phyloP scores from a whole-genome alignment of 2,888 invertebrate species.

The Tolmerus cingulatus region DNA sequence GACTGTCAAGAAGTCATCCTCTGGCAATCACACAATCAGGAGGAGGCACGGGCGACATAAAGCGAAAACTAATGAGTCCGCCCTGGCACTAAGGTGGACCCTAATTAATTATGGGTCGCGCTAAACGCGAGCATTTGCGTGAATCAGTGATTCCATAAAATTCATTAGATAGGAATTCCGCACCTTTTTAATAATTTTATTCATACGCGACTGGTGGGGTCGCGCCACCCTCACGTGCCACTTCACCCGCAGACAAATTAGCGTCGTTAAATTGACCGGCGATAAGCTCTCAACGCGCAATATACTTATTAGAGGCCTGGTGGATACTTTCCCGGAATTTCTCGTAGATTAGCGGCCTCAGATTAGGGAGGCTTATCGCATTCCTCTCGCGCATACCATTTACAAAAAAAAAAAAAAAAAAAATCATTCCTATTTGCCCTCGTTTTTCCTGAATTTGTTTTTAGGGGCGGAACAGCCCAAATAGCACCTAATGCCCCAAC shows the following conservation, averaged over 20 bases:
- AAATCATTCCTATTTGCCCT: neutral
- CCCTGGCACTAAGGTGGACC: neutral
- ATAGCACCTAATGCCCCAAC: neutral
- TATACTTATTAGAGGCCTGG: conserved; percentile 22
- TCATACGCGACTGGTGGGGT: neutral
- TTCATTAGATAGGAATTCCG: conserved; percentile 41
- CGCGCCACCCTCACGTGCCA: conserved; percentile 15
- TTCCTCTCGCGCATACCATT: neutral
- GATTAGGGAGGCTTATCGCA: neutral
- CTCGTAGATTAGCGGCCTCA: neutral
- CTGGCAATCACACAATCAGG: neutral
- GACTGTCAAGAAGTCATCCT: conserved; percentile 23
- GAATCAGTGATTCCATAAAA: conserved; percentile 42
- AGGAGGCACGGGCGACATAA: neutral
- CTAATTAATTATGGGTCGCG: conserved; percentile 22
- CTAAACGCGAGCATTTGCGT: conserved; percentile 35
- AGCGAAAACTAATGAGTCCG: conserved; percentile 4
- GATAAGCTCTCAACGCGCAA: conserved; percentile 39
- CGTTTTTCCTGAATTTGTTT: neutral
- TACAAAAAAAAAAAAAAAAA: neutral
- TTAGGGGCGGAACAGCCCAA: neutral
- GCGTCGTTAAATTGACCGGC: conserved; percentile 40
- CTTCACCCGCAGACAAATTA: conserved; percentile 28
- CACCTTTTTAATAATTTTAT: conserved; percentile 42
- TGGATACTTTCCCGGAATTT: neutral